Base-by-base conservation (phyloP, 1,140 invertebrate species). In the Brachionus manjavacas region DNA sequence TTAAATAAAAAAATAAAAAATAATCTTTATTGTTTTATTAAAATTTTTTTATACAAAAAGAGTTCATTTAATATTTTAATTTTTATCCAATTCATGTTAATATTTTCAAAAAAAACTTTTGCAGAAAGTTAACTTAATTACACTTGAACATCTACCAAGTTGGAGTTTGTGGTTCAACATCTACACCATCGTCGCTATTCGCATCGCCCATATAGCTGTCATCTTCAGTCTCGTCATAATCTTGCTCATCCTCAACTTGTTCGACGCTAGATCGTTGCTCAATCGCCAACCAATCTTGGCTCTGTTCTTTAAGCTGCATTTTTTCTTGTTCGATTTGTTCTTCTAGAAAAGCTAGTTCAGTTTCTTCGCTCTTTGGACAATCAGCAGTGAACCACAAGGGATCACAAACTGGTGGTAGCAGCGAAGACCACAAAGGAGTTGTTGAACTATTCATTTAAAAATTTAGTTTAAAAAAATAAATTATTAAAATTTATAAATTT, bases 311-410 rank as follows among this genome's bases (percentile, higher is more conserved):
- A 12, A 81, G 39, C 64, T 64, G 52, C 31, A 81, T 20, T 68
- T 81, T 81, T 64, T 81, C 79, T 68, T 81, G 52, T 60, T 81
- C 79, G 12, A 81, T 39, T 68, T 81, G 49, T 81, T 68, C 64
- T 64, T 81, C 79, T 31, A 81, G 28, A 16, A 68, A 41, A 43
- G 79, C 79, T 20, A 81, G 43, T 68, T 81, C 79, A 41, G 35
- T 39, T 68, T 81, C 79, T 81, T 81, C 79, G 16, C 52, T 81
- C 16, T 81, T 60, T 0, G 79, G 79, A 20, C 31, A 81, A 81
- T 81, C 79, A 6, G 79, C 79, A 4, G 79, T 81, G 23, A 81
- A 81, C 79, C 79, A 81, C 12, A 81, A 68, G 23, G 49, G 79
- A n/a, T 81, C 52, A 43, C 79, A 68, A 9, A 81, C 79, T 9